phyloP scores from a whole-genome alignment of 2,888 invertebrate genomes.

The Spisula subtruncata region DNA sequence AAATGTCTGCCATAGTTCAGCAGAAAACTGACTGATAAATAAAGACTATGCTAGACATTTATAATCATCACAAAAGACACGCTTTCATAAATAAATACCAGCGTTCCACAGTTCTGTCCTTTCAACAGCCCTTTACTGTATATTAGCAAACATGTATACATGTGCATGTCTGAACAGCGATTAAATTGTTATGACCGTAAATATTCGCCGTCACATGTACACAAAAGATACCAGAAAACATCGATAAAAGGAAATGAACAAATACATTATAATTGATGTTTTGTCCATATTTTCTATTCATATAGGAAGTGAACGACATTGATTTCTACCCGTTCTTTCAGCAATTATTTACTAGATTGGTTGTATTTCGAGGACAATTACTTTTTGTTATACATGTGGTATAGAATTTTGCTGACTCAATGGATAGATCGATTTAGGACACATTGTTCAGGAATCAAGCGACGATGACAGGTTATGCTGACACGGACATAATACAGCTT shows the following conservation, averaged over 20 bases:
- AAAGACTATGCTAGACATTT: too few species aligned
- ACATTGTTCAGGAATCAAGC: background rate
- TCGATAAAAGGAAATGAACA: background rate
- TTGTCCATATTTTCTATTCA: background rate
- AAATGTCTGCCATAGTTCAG: too few species aligned
- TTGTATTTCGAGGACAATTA: constrained; percentile 1
- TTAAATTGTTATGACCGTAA: too few species aligned
- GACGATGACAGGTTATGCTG: background rate
- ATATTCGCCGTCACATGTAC: background rate
- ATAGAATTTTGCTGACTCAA: background rate
- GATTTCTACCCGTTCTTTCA: background rate
- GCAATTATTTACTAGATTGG: background rate
- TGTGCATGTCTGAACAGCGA: too few species aligned
- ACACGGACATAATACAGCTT: background rate
- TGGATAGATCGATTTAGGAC: background rate
- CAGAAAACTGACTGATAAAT: too few species aligned
- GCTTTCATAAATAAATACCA: too few species aligned
- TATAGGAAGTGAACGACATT: background rate
- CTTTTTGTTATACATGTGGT: background rate
- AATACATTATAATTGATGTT: background rate
- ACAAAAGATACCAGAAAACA: background rate
- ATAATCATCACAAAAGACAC: too few species aligned
- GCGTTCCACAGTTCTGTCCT: too few species aligned
- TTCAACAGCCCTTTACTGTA: too few species aligned
- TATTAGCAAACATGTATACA: too few species aligned